Percentiles rank a stretch among this genome's conserved stretches.
Evolutionary conservation across 2,888 invertebrate species (phyloP).

Genomic region (Corbicula japonica): DNA sequence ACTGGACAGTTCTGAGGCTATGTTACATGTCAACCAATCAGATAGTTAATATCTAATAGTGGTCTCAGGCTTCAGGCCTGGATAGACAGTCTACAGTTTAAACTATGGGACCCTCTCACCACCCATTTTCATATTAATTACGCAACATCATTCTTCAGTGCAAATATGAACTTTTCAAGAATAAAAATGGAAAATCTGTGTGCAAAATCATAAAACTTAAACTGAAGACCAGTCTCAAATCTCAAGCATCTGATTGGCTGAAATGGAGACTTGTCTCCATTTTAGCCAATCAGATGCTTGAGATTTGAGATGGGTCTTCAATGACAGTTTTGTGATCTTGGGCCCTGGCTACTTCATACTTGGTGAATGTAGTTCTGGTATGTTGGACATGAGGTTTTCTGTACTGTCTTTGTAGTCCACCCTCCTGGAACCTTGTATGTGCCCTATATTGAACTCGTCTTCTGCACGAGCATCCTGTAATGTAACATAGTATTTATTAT

Average conservation of each 20-base stretch:
- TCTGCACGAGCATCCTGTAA: constrained; percentile 77
- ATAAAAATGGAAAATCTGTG: background rate
- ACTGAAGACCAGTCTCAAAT: background rate
- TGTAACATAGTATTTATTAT: background rate
- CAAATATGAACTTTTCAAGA: too few species aligned
- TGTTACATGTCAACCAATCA: too few species aligned
- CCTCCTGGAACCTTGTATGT: constrained; percentile 71
- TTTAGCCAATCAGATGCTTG: background rate
- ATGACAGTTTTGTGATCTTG: background rate
- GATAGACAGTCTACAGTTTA: too few species aligned
- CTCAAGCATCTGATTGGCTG: background rate
- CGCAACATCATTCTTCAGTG: too few species aligned
- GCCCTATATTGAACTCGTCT: constrained; percentile 77
- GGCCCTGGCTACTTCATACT: constrained; percentile 8
- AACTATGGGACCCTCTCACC: too few species aligned
- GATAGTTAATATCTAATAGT: too few species aligned
- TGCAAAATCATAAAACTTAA: background rate
- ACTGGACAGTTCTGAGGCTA: too few species aligned
- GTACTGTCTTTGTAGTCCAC: constrained; percentile 71
- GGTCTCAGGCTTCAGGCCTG: too few species aligned
- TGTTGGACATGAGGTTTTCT: constrained; percentile 53
- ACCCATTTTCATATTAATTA: too few species aligned
- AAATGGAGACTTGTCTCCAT: background rate
- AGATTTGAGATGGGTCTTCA: background rate
- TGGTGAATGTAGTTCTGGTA: constrained; percentile 49